These are phyloP conservation scores for Piaya cayana DNA, from an alignment of 2,113 vertebrate species.

Conservation along the genomic window DNA sequence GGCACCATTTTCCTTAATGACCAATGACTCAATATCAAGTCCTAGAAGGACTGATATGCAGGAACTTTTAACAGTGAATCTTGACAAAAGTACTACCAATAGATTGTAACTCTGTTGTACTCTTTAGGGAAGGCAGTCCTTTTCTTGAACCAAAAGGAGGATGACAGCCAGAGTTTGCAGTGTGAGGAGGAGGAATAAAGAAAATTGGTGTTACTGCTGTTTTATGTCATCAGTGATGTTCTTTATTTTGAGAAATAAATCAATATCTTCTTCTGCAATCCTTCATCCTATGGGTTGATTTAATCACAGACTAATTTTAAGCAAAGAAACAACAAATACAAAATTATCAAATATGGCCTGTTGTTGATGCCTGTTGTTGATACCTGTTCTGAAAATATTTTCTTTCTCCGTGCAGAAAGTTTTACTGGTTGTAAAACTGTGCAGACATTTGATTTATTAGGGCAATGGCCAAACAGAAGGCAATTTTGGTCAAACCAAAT, in stretches of 20 bases:
- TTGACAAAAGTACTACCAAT: not conserved
- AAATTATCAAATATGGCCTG: not conserved
- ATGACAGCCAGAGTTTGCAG: not conserved
- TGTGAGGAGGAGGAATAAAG: not conserved
- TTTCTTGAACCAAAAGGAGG: not conserved
- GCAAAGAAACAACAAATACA: not conserved
- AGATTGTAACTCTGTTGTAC: not conserved
- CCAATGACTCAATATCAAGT: not conserved
- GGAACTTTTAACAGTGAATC: not conserved
- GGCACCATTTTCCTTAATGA: not conserved
- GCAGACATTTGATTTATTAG: not conserved
- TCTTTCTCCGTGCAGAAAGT: not conserved
- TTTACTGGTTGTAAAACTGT: not conserved
- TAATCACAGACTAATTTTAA: not conserved
- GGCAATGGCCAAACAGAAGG: not conserved
- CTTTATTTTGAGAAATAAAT: not conserved
- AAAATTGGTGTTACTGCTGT: not conserved
- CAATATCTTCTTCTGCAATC: not conserved
- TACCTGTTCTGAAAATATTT: not conserved
- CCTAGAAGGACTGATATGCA: not conserved
- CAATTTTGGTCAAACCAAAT: not conserved
- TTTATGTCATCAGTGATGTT: not conserved
- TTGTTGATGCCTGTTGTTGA: too few species aligned
- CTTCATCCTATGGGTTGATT: not conserved
- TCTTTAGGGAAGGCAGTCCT: not conserved